phyloP scores from a whole-genome alignment of 2,888 invertebrate genomes.

The Onchidella celtica region DNA sequence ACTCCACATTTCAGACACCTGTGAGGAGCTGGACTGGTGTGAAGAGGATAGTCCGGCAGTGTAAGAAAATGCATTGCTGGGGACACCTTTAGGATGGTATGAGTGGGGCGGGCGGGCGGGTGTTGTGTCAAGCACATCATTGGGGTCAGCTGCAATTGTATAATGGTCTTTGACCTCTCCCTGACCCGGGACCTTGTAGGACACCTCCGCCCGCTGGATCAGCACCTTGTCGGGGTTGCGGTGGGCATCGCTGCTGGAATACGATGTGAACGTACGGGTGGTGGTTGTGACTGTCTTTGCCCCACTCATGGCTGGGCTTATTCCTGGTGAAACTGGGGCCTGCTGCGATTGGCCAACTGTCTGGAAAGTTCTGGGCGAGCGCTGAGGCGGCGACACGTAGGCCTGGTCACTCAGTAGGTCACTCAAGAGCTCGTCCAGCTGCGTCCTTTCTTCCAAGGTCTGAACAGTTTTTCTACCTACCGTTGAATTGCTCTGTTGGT shows the following conservation, averaged over 20 bases:
- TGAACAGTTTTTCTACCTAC: conserved; percentile 57
- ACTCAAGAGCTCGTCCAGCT: conserved; percentile 78
- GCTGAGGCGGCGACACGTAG: conserved; percentile 57
- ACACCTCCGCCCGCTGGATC: conserved; percentile 71
- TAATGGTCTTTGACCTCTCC: conserved; percentile 68
- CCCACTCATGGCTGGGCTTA: conserved; percentile 57
- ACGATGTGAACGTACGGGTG: conserved; percentile 63
- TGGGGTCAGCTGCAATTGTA: conserved; percentile 64
- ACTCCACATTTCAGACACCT: conserved; percentile 1
- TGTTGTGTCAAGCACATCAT: conserved; percentile 54
- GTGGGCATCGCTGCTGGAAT: conserved; percentile 63
- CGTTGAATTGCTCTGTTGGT: conserved; percentile 24
- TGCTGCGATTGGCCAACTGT: conserved; percentile 44
- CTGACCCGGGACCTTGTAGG: conserved; percentile 68
- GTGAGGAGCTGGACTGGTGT: conserved; percentile 16
- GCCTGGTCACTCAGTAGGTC: conserved; percentile 77
- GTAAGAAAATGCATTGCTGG: conserved; percentile 73
- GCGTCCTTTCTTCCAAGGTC: conserved; percentile 72
- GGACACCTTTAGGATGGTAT: conserved; percentile 50
- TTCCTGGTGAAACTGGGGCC: conserved; percentile 35
- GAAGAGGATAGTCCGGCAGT: conserved; percentile 63
- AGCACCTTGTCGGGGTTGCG: conserved; percentile 65
- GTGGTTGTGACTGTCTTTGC: conserved; percentile 59
- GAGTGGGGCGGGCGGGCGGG: conserved; percentile 11
- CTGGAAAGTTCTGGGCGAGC: conserved; percentile 53